Conservation (phyloP, 2,797 vertebrate genomes). For the Xenopus petersii region DNA sequence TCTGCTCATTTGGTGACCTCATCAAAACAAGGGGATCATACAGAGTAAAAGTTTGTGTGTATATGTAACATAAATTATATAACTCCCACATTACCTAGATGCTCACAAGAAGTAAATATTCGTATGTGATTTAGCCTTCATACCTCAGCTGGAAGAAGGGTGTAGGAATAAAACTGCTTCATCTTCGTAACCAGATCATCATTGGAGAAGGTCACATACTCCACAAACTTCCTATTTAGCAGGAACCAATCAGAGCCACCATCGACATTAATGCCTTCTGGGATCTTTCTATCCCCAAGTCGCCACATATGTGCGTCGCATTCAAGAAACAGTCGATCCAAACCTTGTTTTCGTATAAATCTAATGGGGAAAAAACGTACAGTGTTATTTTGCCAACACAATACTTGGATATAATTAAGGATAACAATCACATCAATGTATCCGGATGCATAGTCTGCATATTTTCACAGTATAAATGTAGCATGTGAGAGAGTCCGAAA, state of each 20-base stretch:
- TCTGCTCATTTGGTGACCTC: too few relatives aligned
- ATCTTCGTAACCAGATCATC: conserved; percentile 91
- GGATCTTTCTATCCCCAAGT: conserved; percentile 90
- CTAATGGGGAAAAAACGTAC: conserved; percentile 57
- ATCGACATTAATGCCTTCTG: conserved; percentile 89
- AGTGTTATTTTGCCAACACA: background rate
- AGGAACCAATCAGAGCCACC: conserved; percentile 97
- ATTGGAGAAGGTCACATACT: conserved; percentile 88
- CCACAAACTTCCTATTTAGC: conserved; percentile 89
- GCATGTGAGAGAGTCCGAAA: too few relatives aligned
- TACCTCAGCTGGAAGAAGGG: conserved; percentile 93
- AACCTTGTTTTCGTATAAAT: conserved; percentile 94
- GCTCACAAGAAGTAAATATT: too few relatives aligned
- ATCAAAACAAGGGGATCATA: too few relatives aligned
- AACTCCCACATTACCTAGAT: too few relatives aligned
- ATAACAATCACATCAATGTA: background rate
- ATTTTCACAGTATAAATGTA: too few relatives aligned
- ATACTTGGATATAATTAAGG: background rate
- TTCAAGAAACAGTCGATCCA: conserved; percentile 93
- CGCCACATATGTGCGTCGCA: conserved; percentile 98
- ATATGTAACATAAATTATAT: too few relatives aligned
- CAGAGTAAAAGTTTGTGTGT: too few relatives aligned
- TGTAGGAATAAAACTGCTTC: conserved; percentile 94
- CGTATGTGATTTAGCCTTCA: conserved; percentile 21
- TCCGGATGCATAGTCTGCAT: too few relatives aligned